Evolutionary conservation across 2,797 vertebrate species (phyloP), one percentile per base, ranked within the genome.

Genomic region (Lemur catta): DNA sequence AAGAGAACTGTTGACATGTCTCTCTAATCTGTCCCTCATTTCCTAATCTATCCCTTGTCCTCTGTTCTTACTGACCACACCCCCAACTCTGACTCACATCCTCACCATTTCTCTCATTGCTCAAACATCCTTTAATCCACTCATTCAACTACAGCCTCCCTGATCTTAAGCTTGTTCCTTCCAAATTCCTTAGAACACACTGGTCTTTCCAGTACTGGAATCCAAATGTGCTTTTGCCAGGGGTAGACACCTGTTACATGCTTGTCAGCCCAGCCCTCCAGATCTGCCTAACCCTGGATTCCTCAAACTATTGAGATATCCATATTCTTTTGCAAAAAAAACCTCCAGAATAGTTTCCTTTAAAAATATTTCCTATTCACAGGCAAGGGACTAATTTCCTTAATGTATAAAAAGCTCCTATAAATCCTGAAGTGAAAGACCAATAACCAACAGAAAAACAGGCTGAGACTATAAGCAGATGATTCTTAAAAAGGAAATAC

Each of bases 381-480:
- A 95, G 26, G 92, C 2, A 78, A 85, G 12, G 57, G 26, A 82
- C 72, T 91, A 41, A 41, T 76, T 94, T 87, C 15, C 61, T 86
- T 80, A 89, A 92, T 78, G 88, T 50, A 69, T 91, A 86, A 59
- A 59, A 84, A 76, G 30, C 12, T 78, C 55, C 7, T 22, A 43
- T 75, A 91, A 79, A 93, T 84, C 85, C n/a, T 43, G 46, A 95
- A 90, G 78, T 46, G 95, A 81, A 79, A 78, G 33, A 14, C 63
- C 72, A 93, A 55, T 26, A 41, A 80, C 22, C 41, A 48, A 74
- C 24, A 97, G 57, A 84, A 96, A 95, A 89, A 78, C 1, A 35
- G 35, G 12, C 71, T 69, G 79, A 82, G 46, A 85, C 41, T n/a
- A 82, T 43, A 57, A 95, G 28, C 17, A 67, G 35, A 76, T 1